Evolutionary conservation across 2,113 vertebrate species (phyloP).

Genomic region (Corythornis madagascariensis): DNA sequence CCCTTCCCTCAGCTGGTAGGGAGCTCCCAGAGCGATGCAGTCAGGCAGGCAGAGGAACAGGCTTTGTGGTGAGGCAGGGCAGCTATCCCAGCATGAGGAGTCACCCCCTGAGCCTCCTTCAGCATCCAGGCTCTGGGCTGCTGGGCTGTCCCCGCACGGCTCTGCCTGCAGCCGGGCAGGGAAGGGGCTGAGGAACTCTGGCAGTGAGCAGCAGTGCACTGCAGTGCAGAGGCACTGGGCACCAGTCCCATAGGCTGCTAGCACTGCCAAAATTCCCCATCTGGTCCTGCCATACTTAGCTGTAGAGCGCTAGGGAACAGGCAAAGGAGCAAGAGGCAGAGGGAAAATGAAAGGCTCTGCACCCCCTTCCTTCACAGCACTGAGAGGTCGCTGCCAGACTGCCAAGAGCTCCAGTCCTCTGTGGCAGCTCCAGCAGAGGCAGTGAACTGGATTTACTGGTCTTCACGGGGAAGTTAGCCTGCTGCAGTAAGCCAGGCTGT

Average conservation of each 20-base stretch:
- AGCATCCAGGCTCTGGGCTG: not conserved
- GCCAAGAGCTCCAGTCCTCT: not conserved
- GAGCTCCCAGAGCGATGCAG: not conserved
- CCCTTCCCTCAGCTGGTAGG: not conserved
- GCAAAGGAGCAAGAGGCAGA: not conserved
- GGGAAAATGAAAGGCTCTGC: not conserved
- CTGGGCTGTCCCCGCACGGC: not conserved
- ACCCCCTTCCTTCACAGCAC: not conserved
- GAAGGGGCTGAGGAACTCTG: not conserved
- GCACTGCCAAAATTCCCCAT: not conserved
- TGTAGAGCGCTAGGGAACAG: constrained; percentile 21
- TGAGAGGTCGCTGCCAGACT: not conserved
- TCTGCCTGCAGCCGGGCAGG: not conserved
- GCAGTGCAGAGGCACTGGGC: too few relatives aligned
- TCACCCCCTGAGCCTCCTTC: not conserved
- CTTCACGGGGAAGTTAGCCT: not conserved
- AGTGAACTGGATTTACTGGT: not conserved
- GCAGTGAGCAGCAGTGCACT: too few relatives aligned
- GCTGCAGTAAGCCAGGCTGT: constrained; percentile 3
- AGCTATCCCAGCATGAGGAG: not conserved
- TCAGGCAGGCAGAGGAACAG: not conserved
- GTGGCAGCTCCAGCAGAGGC: not conserved
- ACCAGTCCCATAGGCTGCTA: not conserved
- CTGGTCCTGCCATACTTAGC: not conserved
- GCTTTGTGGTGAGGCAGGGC: not conserved